phyloP scores from a whole-genome alignment of 2,797 vertebrate species.

The Scolopax bukidnonensis region DNA sequence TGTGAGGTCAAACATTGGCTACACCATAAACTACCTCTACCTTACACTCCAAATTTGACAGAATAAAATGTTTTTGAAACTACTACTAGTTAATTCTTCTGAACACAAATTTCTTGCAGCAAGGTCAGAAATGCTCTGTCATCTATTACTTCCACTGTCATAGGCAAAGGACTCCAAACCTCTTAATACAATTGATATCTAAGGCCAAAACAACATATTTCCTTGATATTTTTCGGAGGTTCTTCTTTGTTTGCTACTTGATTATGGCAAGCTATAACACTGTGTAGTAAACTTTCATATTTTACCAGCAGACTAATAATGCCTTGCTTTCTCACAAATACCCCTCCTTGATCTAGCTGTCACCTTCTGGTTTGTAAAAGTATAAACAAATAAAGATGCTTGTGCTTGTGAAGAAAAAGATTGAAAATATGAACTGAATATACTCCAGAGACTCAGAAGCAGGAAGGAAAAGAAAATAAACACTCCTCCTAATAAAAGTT shows the following conservation, averaged over 20 bases:
- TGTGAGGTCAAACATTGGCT: not conserved
- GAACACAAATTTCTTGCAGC: not conserved
- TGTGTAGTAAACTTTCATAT: not conserved
- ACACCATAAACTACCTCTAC: not conserved
- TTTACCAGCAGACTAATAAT: not conserved
- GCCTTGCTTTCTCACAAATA: not conserved
- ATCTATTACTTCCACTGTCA: not conserved
- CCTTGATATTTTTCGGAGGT: not conserved
- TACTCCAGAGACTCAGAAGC: not conserved
- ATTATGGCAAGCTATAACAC: not conserved
- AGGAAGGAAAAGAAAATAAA: not conserved
- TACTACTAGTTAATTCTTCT: not conserved
- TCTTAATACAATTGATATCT: not conserved
- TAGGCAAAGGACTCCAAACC: not conserved
- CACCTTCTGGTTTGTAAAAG: not conserved
- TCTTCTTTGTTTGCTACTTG: not conserved
- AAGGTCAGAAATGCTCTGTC: not conserved
- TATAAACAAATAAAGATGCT: not conserved
- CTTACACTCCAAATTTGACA: not conserved
- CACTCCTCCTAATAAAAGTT: not conserved
- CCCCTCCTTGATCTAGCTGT: not conserved
- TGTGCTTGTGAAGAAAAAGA: not conserved
- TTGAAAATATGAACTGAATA: not conserved
- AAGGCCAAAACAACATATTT: not conserved
- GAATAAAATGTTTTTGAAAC: not conserved